Evolutionary conservation across 2,113 vertebrate genomes (phyloP), one percentile per base, ranked within the genome.

Genomic region (Datnioides undecimradiatus): DNA sequence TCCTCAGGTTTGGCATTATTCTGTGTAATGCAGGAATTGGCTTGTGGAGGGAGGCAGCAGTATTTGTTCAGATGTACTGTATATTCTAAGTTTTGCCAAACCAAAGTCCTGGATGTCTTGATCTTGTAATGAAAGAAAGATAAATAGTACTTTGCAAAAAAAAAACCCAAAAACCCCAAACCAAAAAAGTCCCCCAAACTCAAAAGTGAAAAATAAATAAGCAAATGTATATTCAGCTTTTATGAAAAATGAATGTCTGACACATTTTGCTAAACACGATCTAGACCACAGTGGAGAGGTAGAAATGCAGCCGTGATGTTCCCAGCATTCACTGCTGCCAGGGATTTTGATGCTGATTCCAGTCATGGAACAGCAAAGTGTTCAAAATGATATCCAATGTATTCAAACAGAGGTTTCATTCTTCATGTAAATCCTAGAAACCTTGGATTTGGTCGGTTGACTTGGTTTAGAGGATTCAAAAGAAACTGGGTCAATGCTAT

Each of bases 321-420:
- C 69, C 52, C 68, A 49, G 23, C 33, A 19, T 41, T 67, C 54
- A 21, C 73, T 40, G 69, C 51, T 88, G 85, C 73, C 82, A 83
- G 31, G 74, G 72, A 74, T 79, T 82, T 66, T 43, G 49, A 72
- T 62, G 77, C 68, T 58, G 81, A 81, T 73, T 84, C 67, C 68
- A 79, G 82, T 81, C 62, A 40, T 80, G 63, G 43, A n/a, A n/a
- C 70, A 51, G 51, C 43, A 64, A 76, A 87, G 49, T 62, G 23
- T 49, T 68, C 66, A 76, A 59, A 73, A 75, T 79, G 55, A 82
- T 81, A 76, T 82, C 12, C 38, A 60, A 11, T 78, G 68, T 68
- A 73, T 78, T 90, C 72, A 69, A 76, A 80, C 65, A 74, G 80
- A 78, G 76, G 58, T 80, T 88, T 80, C 75, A 73, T 86, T 79